Conservation (phyloP, 2,888 invertebrate genomes). For the Drosophila mulleri region DNA sequence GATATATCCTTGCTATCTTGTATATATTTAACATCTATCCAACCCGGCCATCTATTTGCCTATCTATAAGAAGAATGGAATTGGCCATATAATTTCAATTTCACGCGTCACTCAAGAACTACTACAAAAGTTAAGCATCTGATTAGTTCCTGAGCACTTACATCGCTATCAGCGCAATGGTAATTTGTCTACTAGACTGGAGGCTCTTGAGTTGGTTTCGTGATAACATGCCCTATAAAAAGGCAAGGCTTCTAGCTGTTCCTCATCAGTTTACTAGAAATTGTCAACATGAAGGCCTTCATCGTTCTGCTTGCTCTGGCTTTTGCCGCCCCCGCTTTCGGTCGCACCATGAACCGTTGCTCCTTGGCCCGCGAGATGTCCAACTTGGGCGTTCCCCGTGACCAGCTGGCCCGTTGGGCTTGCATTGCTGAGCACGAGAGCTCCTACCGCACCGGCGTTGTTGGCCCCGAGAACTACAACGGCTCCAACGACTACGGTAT, state of each 20-base stretch:
- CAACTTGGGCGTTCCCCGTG: slow-evolving; percentile 71
- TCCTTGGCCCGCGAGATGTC: slow-evolving; percentile 70
- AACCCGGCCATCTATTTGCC: background rate
- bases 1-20: too few relatives aligned
- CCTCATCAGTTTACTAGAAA: slow-evolving; percentile 54
- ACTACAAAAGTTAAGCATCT: background rate
- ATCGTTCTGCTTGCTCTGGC: slow-evolving; percentile 47
- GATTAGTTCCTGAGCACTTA: slow-evolving; percentile 17
- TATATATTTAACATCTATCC: too few relatives aligned
- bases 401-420: slow-evolving; percentile 70
- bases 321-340: slow-evolving; percentile 43
- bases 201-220: background rate
- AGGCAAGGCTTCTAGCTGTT: background rate
- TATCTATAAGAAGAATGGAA: background rate
- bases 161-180: background rate
- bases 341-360: slow-evolving; percentile 72
- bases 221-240: slow-evolving; percentile 46
- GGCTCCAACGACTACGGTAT: slow-evolving; percentile 84
- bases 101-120: background rate
- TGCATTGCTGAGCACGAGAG: slow-evolving; percentile 79
- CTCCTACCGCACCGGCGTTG: slow-evolving; percentile 83
- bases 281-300: slow-evolving; percentile 47
- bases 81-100: background rate
- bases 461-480: slow-evolving; percentile 85
- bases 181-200: background rate